Evolutionary conservation across 2,888 invertebrate species (phyloP), one percentile per base, ranked within the genome.

Genomic region (Rotaria macrura): DNA sequence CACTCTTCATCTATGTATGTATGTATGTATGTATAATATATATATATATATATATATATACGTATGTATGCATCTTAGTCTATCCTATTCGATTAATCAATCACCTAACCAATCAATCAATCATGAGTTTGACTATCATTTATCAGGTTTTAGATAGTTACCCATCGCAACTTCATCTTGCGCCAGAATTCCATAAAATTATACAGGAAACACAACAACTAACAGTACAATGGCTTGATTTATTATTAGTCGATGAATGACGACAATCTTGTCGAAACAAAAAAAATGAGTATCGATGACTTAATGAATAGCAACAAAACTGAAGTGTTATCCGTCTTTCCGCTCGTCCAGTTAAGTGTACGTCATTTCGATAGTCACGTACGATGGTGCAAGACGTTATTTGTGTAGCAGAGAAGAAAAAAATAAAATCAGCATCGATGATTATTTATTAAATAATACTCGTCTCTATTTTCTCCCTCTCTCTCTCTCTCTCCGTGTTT

Each of bases 161-260:
- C 79, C 79, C 79, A 79, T 43, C 79, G 79, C 38, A 79, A 43
- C n/a, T 79, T 79, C 79, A 79, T 79, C n/a, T 79, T 79, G 43
- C 79, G 40, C 79, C 79, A 79, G 43, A 79, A 79, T 79, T 79
- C 79, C 79, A 79, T 79, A 43, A 79, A 79, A 65, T 17, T 34
- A 34, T 34, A 34, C 29, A 34, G 34, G 20, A 29, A 20, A 65
- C 7, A 34, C 5, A 38, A 14, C 14, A 34, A 20, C 20, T 65
- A 65, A 5, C 34, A 17, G 34, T 65, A 65, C 34, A 20, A 65
- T 65, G 20, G 34, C 20, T 65, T 14, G 34, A 65, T 65, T 65
- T 65, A 17, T 34, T 29, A 65, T 17, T 34, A 5, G 34, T 34
- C 17, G 65, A 65, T 29, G 17, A 65, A 17, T 34, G 34, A 34